phyloP scores from a whole-genome alignment of 2,888 invertebrate genomes.

The Aquatica leii region DNA sequence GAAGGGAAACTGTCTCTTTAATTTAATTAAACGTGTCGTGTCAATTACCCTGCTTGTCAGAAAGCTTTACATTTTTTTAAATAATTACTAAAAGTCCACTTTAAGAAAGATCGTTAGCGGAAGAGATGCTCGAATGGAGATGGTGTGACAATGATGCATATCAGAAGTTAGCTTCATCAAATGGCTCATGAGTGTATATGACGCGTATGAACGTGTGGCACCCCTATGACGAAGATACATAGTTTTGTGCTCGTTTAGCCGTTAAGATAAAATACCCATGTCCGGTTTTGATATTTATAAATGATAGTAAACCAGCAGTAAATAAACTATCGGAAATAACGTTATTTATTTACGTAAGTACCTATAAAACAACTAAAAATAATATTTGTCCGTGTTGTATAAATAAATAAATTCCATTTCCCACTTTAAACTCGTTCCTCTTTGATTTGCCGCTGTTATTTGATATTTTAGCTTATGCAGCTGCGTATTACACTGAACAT shows the following conservation, averaged over 20 bases:
- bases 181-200: constrained; percentile 43
- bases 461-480: not conserved
- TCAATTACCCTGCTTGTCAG: no score
- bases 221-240: constrained; percentile 44
- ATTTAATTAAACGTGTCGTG: constrained; percentile 3
- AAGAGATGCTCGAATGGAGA: no score
- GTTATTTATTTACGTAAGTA: not conserved
- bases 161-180: constrained; percentile 40
- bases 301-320: not conserved
- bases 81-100: no score
- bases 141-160: constrained; percentile 30
- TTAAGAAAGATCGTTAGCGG: no score
- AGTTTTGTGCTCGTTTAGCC: constrained; percentile 21
- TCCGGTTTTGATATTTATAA: constrained; percentile 22
- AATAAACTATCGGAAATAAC: not conserved
- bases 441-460: not conserved
- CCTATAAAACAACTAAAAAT: no score
- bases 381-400: no score
- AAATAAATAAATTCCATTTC: no score
- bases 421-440: no score
- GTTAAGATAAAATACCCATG: constrained; percentile 26
- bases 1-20: not conserved
- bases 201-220: constrained; percentile 38
- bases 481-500: not conserved
- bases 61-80: no score